Base-by-base conservation (phyloP, 1,140 invertebrate species). In the Camponotus vicinus region DNA sequence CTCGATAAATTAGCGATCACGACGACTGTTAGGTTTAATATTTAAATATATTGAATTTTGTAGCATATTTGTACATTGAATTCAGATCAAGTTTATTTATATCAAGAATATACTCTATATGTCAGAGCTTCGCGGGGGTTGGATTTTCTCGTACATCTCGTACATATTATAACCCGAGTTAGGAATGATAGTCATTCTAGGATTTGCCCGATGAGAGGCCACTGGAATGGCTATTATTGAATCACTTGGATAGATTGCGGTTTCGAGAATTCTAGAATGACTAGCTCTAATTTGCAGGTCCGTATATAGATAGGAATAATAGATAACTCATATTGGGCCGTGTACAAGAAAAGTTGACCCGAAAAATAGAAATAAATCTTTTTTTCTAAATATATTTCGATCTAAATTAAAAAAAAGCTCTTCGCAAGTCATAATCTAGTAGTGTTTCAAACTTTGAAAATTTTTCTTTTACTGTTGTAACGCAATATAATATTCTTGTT, bases 101-200 rank as follows among this genome's bases (percentile, higher is more conserved):
- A 32, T 80, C 45, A n/a, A 8, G 45, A n/a, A 32, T 40, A 45
- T 15, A 11, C 40, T n/a, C 34, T 52, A 37, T 34, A 13, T 45
- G 13, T 69, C 32, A 40, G 64, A 21, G 21, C 37, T 49, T 57
- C 13, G 13, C 37, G 40, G 21, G 5, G 13, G 34, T 78, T 64
- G 59, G 9, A 67, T 52, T 59, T 70, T 70, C 52, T n/a, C 37
- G 52, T 70, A 32, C 37, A 69, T 34, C 11, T 15, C 34, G 49
- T 70, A 59, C 18, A 70, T 69, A 11, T 55, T 21, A 34, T 80
- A 57, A 15, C 32, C 21, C 34, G 9, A 32, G 5, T 40, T 32
- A 59, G 66, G 49, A 59, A 57, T 57, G 78, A 70, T 37, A 57
- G 63, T 59, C 55, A 59, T 80, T 37, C 37, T 40, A 11, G 52